These are phyloP conservation scores for Martes flavigula DNA, from an alignment of 2,797 vertebrate species.

Conservation along the genomic window DNA sequence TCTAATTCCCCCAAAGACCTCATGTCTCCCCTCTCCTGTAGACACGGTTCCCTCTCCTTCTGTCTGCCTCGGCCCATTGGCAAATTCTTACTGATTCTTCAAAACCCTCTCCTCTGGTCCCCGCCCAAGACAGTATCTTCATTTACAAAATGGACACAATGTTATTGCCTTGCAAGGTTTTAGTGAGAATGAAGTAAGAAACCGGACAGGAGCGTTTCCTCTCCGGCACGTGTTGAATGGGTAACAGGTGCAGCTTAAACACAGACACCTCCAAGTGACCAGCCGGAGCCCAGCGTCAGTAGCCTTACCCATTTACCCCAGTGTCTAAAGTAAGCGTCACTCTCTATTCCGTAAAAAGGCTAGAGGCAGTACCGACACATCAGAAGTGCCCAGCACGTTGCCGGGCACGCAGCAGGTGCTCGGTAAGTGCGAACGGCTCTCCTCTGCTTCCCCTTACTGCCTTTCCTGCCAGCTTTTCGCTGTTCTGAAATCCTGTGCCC, in stretches of 20 bases:
- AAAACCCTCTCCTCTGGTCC: not conserved
- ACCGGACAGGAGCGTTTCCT: not conserved
- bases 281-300: not conserved
- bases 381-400: not conserved
- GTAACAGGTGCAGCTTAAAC: not conserved
- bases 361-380: not conserved
- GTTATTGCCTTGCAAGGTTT: not conserved
- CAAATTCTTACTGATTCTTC: not conserved
- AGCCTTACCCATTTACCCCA: not conserved
- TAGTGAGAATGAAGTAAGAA: not conserved
- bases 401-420: not conserved
- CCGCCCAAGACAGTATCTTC: not conserved
- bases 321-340: not conserved
- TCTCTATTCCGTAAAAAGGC: not conserved
- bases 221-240: not conserved
- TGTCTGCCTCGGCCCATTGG: not conserved
- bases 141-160: not conserved
- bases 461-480: not conserved
- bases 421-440: not conserved
- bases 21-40: not conserved
- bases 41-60: not conserved
- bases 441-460: fast-evolving
- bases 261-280: not conserved
- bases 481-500: not conserved
- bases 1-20: not conserved